phyloP scores from a whole-genome alignment of 1,140 invertebrate genomes.

The Xylocopa sonorina region DNA sequence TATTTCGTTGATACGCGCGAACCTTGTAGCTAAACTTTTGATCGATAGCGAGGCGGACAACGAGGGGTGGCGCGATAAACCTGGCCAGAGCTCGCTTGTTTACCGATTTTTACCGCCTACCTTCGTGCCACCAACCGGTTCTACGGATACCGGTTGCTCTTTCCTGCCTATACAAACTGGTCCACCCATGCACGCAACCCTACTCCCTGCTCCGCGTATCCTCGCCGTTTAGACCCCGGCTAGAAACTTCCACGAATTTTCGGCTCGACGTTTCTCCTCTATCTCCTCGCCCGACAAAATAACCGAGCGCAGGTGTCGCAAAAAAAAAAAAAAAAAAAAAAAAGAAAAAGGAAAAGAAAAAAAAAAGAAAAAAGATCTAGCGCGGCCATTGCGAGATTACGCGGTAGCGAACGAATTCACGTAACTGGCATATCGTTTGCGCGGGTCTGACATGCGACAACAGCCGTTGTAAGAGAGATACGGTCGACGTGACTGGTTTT shows the following conservation, averaged over 20 bases:
- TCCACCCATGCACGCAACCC: conserved; percentile 39
- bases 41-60: conserved; percentile 29
- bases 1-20: conserved; percentile 4
- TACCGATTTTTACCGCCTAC: conserved; percentile 63
- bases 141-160: conserved; percentile 59
- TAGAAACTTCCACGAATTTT: neutral
- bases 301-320: too few relatives aligned
- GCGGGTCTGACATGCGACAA: conserved; percentile 45
- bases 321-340: too few relatives aligned
- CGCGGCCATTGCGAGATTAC: conserved; percentile 10
- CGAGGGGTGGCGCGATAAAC: conserved; percentile 57
- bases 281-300: too few relatives aligned
- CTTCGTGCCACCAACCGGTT: conserved; percentile 61
- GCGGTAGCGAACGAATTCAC: conserved; percentile 39
- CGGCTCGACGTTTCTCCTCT: too few relatives aligned
- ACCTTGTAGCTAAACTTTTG: conserved; percentile 19
- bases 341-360: too few relatives aligned
- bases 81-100: conserved; percentile 57
- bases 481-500: conserved; percentile 54
- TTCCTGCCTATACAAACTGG: conserved; percentile 50
- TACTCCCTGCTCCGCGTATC: neutral
- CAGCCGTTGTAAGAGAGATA: conserved; percentile 42
- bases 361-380: too few relatives aligned
- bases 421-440: conserved; percentile 42
- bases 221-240: conserved; percentile 12